A percentile compares a stretch with the other conserved stretches of the same genome.
Evolutionary conservation across 1,140 invertebrate genomes (phyloP).

Genomic region (Paraescarpia echinospica): DNA sequence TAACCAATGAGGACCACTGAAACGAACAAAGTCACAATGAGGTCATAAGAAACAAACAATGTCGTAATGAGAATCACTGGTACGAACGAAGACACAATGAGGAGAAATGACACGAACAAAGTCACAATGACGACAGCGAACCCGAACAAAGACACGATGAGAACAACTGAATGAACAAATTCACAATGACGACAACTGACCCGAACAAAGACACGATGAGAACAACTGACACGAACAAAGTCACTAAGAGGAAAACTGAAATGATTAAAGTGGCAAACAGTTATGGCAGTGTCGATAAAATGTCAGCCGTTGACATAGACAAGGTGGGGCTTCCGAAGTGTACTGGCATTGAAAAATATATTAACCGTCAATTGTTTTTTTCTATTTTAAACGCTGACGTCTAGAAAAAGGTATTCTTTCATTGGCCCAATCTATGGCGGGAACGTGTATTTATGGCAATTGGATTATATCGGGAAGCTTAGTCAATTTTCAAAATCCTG

Average conservation of each 20-base stretch:
- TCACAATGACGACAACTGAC: background rate
- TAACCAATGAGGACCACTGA: background rate
- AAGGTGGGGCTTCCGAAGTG: background rate
- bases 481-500: background rate
- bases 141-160: background rate
- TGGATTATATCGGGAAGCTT: background rate
- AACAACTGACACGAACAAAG: background rate
- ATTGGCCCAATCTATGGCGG: background rate
- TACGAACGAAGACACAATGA: background rate
- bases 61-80: background rate
- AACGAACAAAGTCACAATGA: background rate
- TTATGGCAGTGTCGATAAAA: background rate
- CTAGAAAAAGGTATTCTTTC: background rate
- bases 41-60: background rate
- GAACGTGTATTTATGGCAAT: background rate
- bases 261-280: too few species aligned
- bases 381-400: background rate
- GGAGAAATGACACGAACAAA: background rate
- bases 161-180: background rate
- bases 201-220: background rate
- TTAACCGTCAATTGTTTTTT: background rate
- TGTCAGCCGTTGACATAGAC: background rate
- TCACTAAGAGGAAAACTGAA: background rate
- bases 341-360: background rate
- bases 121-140: background rate